A percentile compares a stretch with the other conserved stretches of the same genome.
phyloP scores from a whole-genome alignment of 2,797 vertebrate genomes.

The Rhyacichthys aspro region DNA sequence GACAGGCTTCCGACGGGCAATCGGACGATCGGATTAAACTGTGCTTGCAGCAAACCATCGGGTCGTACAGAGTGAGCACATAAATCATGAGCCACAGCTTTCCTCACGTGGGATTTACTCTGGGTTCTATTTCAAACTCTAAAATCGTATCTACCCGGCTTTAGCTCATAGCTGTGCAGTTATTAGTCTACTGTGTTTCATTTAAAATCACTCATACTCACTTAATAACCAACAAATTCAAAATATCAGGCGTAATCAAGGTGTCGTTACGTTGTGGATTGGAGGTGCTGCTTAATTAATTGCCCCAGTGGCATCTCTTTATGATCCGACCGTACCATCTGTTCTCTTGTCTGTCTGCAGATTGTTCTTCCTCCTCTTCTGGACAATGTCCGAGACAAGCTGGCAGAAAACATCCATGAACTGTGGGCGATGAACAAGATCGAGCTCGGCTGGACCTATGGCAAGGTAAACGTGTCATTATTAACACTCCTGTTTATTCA shows the following conservation, averaged over 20 bases:
- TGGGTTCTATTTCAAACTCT: no score
- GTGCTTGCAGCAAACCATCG: no score
- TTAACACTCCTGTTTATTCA: background rate
- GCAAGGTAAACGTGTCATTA: conserved; percentile 84
- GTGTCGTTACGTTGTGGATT: background rate
- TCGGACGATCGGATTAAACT: no score
- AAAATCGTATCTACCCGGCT: no score
- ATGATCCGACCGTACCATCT: conserved; percentile 32
- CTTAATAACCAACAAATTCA: no score
- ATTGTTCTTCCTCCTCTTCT: conserved; percentile 92
- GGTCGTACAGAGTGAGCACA: no score
- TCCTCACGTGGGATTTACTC: no score
- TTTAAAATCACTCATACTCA: no score
- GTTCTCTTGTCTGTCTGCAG: conserved; percentile 67
- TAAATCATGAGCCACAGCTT: no score
- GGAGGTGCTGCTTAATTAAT: background rate
- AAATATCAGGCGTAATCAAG: background rate
- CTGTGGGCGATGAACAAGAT: conserved; percentile 99
- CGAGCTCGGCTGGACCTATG: conserved; percentile 96
- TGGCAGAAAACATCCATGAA: conserved; percentile 99
- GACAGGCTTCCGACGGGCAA: no score
- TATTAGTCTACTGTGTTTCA: no score
- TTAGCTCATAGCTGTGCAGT: no score
- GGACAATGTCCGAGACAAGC: conserved; percentile 94
- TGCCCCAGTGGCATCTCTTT: conserved; percentile 10